Percentiles rank a stretch among this genome's conserved stretches.
phyloP scores from a whole-genome alignment of 2,888 invertebrate species.

The Taphrorychus bicolor region DNA sequence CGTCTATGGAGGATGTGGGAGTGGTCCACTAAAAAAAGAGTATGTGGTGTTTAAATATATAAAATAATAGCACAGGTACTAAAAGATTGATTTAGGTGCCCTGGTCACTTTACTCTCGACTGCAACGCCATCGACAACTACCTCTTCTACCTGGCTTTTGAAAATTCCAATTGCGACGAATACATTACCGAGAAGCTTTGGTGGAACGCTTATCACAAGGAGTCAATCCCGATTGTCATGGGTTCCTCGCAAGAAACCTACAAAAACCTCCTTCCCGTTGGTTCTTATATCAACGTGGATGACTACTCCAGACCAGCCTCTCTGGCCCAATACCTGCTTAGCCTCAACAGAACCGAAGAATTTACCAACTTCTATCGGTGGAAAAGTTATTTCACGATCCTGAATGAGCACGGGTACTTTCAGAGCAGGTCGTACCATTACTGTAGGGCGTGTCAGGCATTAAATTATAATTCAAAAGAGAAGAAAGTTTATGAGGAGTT shows the following conservation, averaged over 20 bases:
- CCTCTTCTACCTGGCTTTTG: constrained; percentile 74
- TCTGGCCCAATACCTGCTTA: constrained; percentile 63
- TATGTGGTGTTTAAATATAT: neutral
- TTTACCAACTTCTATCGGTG: constrained; percentile 61
- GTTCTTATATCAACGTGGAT: constrained; percentile 68
- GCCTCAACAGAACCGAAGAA: constrained; percentile 60
- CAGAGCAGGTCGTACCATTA: constrained; percentile 66
- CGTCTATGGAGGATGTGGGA: constrained; percentile 65
- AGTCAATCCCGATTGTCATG: constrained; percentile 71
- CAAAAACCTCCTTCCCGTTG: constrained; percentile 65
- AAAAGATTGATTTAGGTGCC: constrained; percentile 64
- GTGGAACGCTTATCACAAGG: constrained; percentile 69
- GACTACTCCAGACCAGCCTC: constrained; percentile 62
- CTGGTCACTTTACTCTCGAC: constrained; percentile 68
- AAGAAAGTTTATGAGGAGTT: constrained; percentile 59
- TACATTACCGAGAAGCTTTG: constrained; percentile 76
- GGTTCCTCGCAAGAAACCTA: constrained; percentile 63
- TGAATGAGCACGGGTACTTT: constrained; percentile 75
- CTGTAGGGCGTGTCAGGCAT: constrained; percentile 72
- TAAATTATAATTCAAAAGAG: constrained; percentile 65
- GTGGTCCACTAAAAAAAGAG: neutral
- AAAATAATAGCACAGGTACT: neutral
- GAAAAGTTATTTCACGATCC: constrained; percentile 65
- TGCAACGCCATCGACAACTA: constrained; percentile 66
- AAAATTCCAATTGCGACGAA: constrained; percentile 73